A percentile compares a stretch with the other conserved stretches of the same genome.
phyloP scores from a whole-genome alignment of 2,797 vertebrate genomes.

The Podarcis lilfordi region DNA sequence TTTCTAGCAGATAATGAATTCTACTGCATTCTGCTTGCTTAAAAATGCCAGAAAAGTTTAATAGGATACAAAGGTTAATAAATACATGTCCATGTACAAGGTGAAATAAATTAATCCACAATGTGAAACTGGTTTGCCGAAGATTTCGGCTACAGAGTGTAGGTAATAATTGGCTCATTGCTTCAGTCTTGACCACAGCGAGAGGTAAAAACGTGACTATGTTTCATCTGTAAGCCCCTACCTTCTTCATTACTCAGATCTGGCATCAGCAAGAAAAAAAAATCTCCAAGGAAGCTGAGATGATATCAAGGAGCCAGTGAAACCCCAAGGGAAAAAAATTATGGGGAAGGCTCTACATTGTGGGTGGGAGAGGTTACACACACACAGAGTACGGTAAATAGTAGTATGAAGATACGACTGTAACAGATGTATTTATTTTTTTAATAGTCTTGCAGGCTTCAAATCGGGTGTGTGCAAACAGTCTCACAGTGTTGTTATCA shows the following conservation, averaged over 20 bases:
- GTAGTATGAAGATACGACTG: neutral
- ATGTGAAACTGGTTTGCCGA: slow-evolving; percentile 29
- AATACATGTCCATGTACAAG: slow-evolving; percentile 28
- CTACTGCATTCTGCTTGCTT: neutral
- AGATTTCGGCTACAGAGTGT: neutral
- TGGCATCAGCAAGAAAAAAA: neutral
- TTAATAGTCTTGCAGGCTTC: slow-evolving; percentile 90
- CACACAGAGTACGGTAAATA: no score
- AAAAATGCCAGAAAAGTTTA: slow-evolving; percentile 34
- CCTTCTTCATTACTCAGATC: neutral
- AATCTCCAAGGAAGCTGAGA: neutral
- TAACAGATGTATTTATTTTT: slow-evolving; percentile 11
- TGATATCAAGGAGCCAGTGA: neutral
- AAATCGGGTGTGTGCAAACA: slow-evolving; percentile 88
- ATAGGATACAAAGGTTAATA: neutral
- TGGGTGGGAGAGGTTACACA: no score
- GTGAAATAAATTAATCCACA: slow-evolving; percentile 39
- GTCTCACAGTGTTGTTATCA: slow-evolving; percentile 84
- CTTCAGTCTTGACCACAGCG: no score
- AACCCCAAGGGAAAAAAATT: neutral
- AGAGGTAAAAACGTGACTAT: neutral
- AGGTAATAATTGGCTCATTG: neutral
- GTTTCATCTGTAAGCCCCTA: neutral
- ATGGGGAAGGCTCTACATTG: neutral
- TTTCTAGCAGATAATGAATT: neutral